Percentiles rank a stretch among this genome's conserved stretches.
These are phyloP conservation scores for Atta cephalotes DNA, from an alignment of 1,140 invertebrate genomes.

Conservation along the genomic window DNA sequence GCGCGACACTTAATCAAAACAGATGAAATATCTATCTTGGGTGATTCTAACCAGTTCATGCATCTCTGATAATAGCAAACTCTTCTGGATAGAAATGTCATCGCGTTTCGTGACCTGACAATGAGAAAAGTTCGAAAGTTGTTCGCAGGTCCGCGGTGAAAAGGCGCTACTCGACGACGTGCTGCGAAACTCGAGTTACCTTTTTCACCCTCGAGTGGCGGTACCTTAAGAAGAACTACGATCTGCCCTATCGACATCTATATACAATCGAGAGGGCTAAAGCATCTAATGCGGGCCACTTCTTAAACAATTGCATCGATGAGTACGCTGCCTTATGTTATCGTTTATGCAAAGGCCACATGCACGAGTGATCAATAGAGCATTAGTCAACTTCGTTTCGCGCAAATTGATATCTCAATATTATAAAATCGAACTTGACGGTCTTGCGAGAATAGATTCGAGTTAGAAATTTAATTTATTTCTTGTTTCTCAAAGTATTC, in stretches of 20 bases:
- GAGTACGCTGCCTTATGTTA: constrained; percentile 28
- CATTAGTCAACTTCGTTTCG: neutral
- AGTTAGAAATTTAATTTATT: neutral
- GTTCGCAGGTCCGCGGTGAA: constrained; percentile 64
- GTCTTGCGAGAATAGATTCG: neutral
- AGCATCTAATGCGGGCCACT: constrained; percentile 70
- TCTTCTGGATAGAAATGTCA: constrained; percentile 55
- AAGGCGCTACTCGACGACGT: constrained; percentile 72
- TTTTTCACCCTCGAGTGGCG: constrained; percentile 73
- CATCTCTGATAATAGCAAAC: constrained; percentile 34
- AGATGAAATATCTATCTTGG: neutral
- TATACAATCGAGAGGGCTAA: constrained; percentile 60
- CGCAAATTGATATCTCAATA: neutral
- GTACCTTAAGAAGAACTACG: constrained; percentile 65
- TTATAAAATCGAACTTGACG: neutral
- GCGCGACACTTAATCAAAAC: neutral
- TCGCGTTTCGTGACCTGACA: constrained; percentile 79
- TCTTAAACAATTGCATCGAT: constrained; percentile 40
- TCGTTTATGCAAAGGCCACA: constrained; percentile 16
- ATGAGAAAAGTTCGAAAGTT: constrained; percentile 76
- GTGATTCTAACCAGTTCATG: neutral
- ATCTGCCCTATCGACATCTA: constrained; percentile 83
- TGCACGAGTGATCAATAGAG: neutral
- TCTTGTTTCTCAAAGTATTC: neutral
- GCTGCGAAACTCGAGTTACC: constrained; percentile 75